Percentiles rank a stretch among this genome's conserved stretches.
Conservation (phyloP, 2,888 invertebrate genomes). For the Lepidochrysops patricia region DNA sequence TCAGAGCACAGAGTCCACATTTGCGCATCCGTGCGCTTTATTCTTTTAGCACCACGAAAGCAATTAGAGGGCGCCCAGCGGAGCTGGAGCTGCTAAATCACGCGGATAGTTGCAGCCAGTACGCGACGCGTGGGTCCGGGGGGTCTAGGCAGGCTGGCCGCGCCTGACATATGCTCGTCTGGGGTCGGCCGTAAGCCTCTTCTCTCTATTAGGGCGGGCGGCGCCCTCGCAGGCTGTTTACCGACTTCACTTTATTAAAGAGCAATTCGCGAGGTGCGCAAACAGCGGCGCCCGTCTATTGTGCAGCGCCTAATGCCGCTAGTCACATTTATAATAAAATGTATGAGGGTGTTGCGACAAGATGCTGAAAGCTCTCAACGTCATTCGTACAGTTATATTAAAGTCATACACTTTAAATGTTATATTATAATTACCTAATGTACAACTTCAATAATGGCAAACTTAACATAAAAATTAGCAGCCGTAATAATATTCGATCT, state of each 20-base stretch:
- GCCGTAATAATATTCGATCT: too few species aligned
- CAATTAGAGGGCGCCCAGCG: conserved; percentile 47
- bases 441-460: neutral
- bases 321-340: neutral
- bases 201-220: conserved; percentile 61
- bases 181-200: conserved; percentile 60
- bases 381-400: neutral
- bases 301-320: neutral
- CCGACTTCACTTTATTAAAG: conserved; percentile 46
- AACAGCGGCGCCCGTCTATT: conserved; percentile 4
- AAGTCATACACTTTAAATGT: neutral
- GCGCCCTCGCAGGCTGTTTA: conserved; percentile 49
- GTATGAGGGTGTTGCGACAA: neutral
- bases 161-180: conserved; percentile 62
- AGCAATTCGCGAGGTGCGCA: conserved; percentile 20
- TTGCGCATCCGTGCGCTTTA: conserved; percentile 28
- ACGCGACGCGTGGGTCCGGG: conserved; percentile 24
- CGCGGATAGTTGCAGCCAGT: conserved; percentile 15
- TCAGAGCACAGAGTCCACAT: conserved; percentile 29
- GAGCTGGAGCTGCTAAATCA: conserved; percentile 32
- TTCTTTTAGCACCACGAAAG: conserved; percentile 44
- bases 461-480: too few species aligned
- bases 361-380: neutral
- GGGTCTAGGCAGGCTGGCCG: conserved; percentile 31
- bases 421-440: neutral